Evolutionary conservation across 2,888 invertebrate genomes (phyloP), one percentile per base, ranked within the genome.

Genomic region (Tipula unca): DNA sequence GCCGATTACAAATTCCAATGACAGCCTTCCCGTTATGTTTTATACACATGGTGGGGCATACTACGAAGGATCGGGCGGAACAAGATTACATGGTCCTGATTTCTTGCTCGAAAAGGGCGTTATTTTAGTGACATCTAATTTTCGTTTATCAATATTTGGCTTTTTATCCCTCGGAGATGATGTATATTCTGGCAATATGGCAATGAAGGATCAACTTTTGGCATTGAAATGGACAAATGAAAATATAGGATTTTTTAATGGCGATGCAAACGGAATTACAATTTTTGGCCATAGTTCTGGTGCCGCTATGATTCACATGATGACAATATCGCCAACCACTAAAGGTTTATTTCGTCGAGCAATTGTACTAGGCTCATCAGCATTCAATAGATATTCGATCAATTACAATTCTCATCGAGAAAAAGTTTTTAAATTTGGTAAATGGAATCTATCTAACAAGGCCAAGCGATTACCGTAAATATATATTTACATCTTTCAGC

Each of bases 281-380:
- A 85, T 91, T 85, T 89, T 88, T 86, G 91, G 91, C 1, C 89
- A 89, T 39, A 91, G 91, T 85, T 90, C 91, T 39, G 91, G 91
- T 0, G 82, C 86, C 36, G 29, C 48, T 13, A 89, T 90, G 0
- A 89, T 89, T 0, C 89, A 90, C 87, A 25, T 36, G 3, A 84
- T 29, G n/a, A 84, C 54, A 17, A 84, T 85, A 10, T 85, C 85
- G 13, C 86, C 85, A 42, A n/a, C 13, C 8, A 17, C 85, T 3
- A 39, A n/a, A 32, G 48, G 82, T 25, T 29, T 86, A 29, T 86
- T 85, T 85, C 39, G 86, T 17, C 39, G 35, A 14, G 86, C 84
- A 1, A 85, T 86, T 25, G 25, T 82, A 20, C 42, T 86, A 83
- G 86, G 86, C 32, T 82, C 86, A 13, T 85, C 86, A 5, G 83